Base-by-base conservation (phyloP, 2,888 invertebrate species). In the Fragum fragum region DNA sequence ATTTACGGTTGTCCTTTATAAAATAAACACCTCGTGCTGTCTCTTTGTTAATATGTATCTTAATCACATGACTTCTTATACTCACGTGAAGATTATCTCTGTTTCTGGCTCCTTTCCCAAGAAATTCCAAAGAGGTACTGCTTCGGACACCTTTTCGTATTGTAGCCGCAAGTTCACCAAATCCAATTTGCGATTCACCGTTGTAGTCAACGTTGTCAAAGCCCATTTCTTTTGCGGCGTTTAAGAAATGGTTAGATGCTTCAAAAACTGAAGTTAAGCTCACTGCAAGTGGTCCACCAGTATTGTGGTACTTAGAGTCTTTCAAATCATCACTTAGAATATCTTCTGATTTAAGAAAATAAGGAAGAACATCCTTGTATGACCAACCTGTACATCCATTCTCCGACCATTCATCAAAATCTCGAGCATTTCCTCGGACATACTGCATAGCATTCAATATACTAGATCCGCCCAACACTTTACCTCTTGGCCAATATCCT, bases 1-100 rank as follows among this genome's bases (percentile, higher is more conserved):
- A 71, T 26, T 81, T 52, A 7, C 85, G 80, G 42, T 87, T 88
- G 55, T 82, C 42, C 14, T 85, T 82, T 42, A 81, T 70, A 55
- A 90, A 89, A 77, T 90, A 83, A 16, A 92, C 91, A 6, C 90
- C 91, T 14, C 76, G 76, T 9, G 90, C 92, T 70, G 70, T 73
- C 26, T 84, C 87, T 52, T 88, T 83, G 32, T 90, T 87, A 61
- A 90, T 73, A 23, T 86, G 52, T 0, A 91, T 89, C 85, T 88
- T 91, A n/a, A 87, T 87, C 9, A 87, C 90, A 32, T 76, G 85
- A 39, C 90, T 76, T 14, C 73, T 32, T 21, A 57, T 32, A 23
- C 39, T n/a, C 18, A 81, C 55, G 61, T 76, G 81, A 77, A 47
- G 23, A 61, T 76, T 28, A 21, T 77, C 77, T 21, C 66, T 39